Conservation (phyloP, 2,113 vertebrate species). For the Melanotaenia duboulayi region DNA sequence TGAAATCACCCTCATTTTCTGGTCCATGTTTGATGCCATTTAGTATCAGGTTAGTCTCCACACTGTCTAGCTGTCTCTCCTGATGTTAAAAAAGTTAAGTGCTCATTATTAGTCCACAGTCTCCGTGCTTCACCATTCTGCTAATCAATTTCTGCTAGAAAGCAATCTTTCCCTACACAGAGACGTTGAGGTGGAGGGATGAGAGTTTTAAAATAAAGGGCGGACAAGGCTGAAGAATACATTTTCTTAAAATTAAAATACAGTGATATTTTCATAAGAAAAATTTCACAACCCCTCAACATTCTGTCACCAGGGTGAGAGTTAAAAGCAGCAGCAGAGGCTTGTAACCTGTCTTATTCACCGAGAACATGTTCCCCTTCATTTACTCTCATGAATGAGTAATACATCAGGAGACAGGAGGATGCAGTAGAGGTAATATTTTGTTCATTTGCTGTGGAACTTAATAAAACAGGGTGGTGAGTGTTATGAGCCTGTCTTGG, state of each 20-base stretch:
- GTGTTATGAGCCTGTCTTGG: not conserved
- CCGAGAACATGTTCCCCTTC: conserved; percentile 62
- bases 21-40: conserved; percentile 8
- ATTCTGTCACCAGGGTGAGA: conserved; percentile 31
- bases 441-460: conserved; percentile 20
- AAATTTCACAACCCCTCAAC: conserved; percentile 12
- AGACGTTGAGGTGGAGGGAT: not conserved
- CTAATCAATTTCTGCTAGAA: conserved; percentile 42
- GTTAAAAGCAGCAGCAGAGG: conserved; percentile 51
- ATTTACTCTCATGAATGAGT: conserved; percentile 71
- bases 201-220: conserved; percentile 13
- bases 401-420: conserved; percentile 30
- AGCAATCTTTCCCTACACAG: conserved; percentile 17
- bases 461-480: conserved; percentile 10
- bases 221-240: not conserved
- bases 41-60: conserved; percentile 32
- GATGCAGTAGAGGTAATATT: conserved; percentile 2
- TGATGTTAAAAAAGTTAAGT: conserved; percentile 42
- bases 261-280: not conserved
- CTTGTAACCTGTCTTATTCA: conserved; percentile 48
- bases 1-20: conserved; percentile 39
- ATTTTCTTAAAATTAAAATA: not conserved
- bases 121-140: conserved; percentile 17
- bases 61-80: conserved; percentile 25
- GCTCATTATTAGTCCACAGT: conserved; percentile 35